Conservation (phyloP, 2,113 vertebrate genomes). For the Morone chrysops region DNA sequence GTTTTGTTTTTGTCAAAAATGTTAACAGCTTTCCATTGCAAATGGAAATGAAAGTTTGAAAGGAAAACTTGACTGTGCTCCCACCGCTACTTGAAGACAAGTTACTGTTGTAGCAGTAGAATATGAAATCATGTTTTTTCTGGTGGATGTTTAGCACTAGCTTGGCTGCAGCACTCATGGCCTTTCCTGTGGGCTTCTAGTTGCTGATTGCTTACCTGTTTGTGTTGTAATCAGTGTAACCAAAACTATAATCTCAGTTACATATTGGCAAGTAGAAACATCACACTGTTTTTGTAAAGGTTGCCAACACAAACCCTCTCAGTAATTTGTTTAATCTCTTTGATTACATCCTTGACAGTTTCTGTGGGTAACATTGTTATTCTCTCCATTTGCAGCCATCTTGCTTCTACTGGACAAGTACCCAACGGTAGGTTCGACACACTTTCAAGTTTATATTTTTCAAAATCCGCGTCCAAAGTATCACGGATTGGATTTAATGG, state of each 20-base stretch:
- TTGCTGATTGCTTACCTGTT: slow-evolving; percentile 29
- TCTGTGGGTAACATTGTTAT: slow-evolving; percentile 7
- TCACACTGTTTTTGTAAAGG: not conserved
- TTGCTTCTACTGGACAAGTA: slow-evolving; percentile 76
- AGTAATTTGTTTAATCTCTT: not conserved
- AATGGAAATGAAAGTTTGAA: not conserved
- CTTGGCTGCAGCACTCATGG: not conserved
- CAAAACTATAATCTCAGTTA: slow-evolving; percentile 1
- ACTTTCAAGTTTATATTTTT: not conserved
- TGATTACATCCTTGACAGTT: slow-evolving; percentile 12
- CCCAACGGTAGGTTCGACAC: slow-evolving; percentile 75
- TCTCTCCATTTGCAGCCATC: slow-evolving; percentile 74
- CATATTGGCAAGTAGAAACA: not conserved
- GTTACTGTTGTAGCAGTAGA: no score
- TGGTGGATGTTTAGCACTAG: not conserved
- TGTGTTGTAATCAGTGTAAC: slow-evolving; percentile 67
- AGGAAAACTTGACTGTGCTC: not conserved
- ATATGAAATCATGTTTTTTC: not conserved
- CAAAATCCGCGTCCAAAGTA: not conserved
- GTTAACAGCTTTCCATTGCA: slow-evolving; percentile 1
- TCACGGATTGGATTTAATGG: not conserved
- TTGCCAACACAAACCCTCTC: not conserved
- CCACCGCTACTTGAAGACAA: not conserved
- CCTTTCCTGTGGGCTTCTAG: not conserved
- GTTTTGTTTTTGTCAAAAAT: slow-evolving; percentile 22